These are phyloP conservation scores for Paedocypris micromegethes DNA, from an alignment of 2,797 vertebrate species.

Conservation along the genomic window DNA sequence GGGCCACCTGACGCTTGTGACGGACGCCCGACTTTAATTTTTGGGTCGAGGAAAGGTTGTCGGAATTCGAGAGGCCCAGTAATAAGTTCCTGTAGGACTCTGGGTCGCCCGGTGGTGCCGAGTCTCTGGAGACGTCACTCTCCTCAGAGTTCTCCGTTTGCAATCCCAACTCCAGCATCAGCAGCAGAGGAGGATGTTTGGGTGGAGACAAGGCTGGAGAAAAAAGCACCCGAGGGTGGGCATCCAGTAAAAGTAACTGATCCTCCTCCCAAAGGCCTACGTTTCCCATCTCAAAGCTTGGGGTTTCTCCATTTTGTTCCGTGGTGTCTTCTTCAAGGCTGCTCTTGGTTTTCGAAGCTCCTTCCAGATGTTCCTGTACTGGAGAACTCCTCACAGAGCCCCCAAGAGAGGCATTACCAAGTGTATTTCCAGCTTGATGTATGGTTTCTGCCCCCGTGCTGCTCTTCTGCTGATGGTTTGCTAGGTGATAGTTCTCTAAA, in stretches of 20 bases:
- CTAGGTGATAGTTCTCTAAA: conserved; percentile 50
- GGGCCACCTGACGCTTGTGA: conserved; percentile 29
- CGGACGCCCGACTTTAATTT: conserved; percentile 52
- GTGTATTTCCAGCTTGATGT: conserved; percentile 29
- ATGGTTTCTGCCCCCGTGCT: conserved; percentile 30
- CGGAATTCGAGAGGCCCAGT: conserved; percentile 40
- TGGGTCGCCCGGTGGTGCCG: conserved; percentile 54
- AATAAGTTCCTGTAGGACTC: conserved; percentile 52
- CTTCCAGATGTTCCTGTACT: conserved; percentile 13
- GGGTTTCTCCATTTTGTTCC: conserved; percentile 15
- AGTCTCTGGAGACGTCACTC: conserved; percentile 40
- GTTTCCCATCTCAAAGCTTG: conserved; percentile 39
- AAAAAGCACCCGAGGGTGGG: conserved; percentile 71
- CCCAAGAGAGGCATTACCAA: background rate
- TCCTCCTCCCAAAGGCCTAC: conserved; percentile 55
- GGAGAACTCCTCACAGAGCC: conserved; percentile 6
- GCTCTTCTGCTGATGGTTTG: conserved; percentile 34
- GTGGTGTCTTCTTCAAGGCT: background rate
- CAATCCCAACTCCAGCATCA: conserved; percentile 66
- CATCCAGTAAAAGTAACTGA: conserved; percentile 64
- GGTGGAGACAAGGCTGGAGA: conserved; percentile 65
- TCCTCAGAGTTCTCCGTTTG: conserved; percentile 43
- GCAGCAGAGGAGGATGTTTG: conserved; percentile 63
- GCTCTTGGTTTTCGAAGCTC: conserved; percentile 2
- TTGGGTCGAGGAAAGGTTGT: conserved; percentile 42